phyloP scores from a whole-genome alignment of 2,888 invertebrate genomes.

The Cinara cedri region DNA sequence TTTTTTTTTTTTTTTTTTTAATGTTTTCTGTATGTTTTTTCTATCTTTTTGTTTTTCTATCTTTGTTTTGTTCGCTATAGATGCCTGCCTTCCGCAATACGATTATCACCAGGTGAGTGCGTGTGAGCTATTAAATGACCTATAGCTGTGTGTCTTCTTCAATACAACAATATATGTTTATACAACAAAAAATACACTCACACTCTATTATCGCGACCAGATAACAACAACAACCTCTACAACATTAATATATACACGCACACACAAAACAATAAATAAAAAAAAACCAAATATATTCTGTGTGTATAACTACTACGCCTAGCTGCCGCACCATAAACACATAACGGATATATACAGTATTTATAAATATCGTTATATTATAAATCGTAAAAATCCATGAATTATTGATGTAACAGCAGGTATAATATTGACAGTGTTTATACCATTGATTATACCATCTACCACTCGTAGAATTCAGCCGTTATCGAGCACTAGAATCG shows the following conservation, averaged over 20 bases:
- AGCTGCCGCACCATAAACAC: constrained; percentile 6
- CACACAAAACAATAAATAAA: background rate
- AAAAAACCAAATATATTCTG: constrained; percentile 17
- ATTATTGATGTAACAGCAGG: constrained; percentile 5
- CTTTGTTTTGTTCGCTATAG: constrained; percentile 61
- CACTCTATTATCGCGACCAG: constrained; percentile 20
- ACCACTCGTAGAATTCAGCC: too few relatives aligned
- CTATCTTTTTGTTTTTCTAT: constrained; percentile 61
- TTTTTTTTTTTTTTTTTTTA: background rate
- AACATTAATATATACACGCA: constrained; percentile 7
- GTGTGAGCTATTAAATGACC: constrained; percentile 47
- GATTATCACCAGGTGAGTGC: constrained; percentile 61
- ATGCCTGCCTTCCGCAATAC: constrained; percentile 61
- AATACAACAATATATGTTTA: constrained; percentile 11
- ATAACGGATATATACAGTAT: constrained; percentile 29
- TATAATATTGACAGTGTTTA: background rate
- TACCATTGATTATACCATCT: too few relatives aligned
- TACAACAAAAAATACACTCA: constrained; percentile 49
- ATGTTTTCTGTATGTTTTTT: constrained; percentile 59
- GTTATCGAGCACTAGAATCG: too few relatives aligned
- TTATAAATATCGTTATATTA: background rate
- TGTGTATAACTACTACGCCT: constrained; percentile 8
- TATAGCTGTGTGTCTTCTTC: constrained; percentile 44
- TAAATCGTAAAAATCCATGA: constrained; percentile 12
- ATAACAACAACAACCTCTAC: constrained; percentile 33